Base-by-base conservation (phyloP, 2,888 invertebrate genomes). In the Epinotia nisella region DNA sequence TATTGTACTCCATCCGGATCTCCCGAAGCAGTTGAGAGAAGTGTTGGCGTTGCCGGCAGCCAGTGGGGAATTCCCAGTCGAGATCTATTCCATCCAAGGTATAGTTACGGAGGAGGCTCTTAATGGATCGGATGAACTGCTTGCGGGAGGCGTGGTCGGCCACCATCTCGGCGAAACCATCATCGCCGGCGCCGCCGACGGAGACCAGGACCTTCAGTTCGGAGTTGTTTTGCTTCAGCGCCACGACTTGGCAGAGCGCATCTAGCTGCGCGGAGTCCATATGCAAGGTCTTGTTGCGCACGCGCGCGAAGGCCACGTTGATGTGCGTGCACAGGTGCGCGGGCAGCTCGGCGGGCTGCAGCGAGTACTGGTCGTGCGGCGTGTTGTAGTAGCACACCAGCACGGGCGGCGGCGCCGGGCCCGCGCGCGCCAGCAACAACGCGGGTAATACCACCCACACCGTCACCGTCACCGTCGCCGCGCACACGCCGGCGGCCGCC, bases 31-130 rank as follows among this genome's bases (percentile, higher is more conserved):
- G 88, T 81, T 96, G 96, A 1, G 96, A 95, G 81, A 97, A 97
- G 86, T 97, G 96, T 84, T 95, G 95, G 71, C 95, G 94, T 82
- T 97, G 96, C 29, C 95, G 61, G 45, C 90, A 84, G 81, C 96
- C 94, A 0, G 95, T 96, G 1, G 98, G 98, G 87, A 98, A 98
- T 85, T 98, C 98, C 97, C 97, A 98, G 84, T 98, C 98, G 41
- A 97, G 87, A 87, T 98, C 97, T 1, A 97, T 86, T 7, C 96
- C 97, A 86, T 97, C 96, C 39, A 96, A 87, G 51, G 90, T 90
- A 76, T 94, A 94, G 35, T 90, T 88, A 74, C 91, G 91, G 41
- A 96, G 88, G 55, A 94, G 85, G 74, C 90, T 83, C 77, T 94
- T 95, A 0, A 95, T 80, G 0, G 95, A 95, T 76, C 87, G 91